Conservation (phyloP, 2,888 invertebrate genomes). For the Spodoptera picta region DNA sequence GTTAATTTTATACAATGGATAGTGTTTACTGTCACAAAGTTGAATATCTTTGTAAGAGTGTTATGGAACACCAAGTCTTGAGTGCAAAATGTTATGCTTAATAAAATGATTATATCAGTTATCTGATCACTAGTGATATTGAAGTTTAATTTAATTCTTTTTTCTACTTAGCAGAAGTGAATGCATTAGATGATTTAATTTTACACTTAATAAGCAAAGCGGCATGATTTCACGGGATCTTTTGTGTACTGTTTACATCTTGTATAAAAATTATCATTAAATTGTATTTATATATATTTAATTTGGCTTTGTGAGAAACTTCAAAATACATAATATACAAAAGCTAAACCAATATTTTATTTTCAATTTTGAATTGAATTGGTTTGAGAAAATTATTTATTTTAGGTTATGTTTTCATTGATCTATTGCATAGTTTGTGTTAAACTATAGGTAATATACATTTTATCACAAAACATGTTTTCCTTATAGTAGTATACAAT, state of each 20-base stretch:
- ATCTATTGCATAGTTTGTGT: conserved; percentile 7
- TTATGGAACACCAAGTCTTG: conserved; percentile 66
- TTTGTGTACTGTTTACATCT: conserved; percentile 84
- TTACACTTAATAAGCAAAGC: conserved; percentile 71
- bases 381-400: not conserved
- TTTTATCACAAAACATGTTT: conserved; percentile 16
- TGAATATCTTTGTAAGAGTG: conserved; percentile 76
- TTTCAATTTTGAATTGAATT: conserved; percentile 53
- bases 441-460: conserved; percentile 1
- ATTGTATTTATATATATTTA: conserved; percentile 88
- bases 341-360: conserved; percentile 85
- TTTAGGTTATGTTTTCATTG: conserved; percentile 42
- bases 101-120: conserved; percentile 70
- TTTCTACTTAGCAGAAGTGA: conserved; percentile 72
- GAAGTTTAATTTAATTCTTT: conserved; percentile 69
- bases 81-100: conserved; percentile 71
- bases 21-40: conserved; percentile 83
- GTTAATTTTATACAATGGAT: conserved; percentile 87
- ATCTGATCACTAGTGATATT: conserved; percentile 82
- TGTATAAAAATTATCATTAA: conserved; percentile 87
- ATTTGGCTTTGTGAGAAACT: conserved; percentile 88
- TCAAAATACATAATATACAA: conserved; percentile 88
- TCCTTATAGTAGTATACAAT: conserved; percentile 2
- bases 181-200: conserved; percentile 71
- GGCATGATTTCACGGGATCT: conserved; percentile 81